Percentiles rank a stretch among this genome's conserved stretches.
These are phyloP conservation scores for Euborellia annulipes DNA, from an alignment of 1,140 invertebrate species.

Conservation along the genomic window DNA sequence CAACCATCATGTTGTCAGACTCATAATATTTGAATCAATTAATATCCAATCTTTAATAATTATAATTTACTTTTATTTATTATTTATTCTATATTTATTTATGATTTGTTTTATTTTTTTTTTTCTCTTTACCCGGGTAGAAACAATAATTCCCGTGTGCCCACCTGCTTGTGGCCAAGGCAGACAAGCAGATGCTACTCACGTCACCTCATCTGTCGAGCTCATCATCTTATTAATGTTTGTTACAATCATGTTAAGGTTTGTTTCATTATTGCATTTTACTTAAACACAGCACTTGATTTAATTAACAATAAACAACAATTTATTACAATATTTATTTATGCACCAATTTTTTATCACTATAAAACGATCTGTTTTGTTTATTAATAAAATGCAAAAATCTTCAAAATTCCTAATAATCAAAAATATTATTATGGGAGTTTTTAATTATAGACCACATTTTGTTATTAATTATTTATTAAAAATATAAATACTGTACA, in stretches of 20 bases:
- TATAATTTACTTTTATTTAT: conserved; percentile 9
- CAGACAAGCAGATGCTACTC: conserved; percentile 38
- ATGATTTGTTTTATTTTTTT: conserved; percentile 14
- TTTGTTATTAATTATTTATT: too few species aligned
- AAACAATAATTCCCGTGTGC: conserved; percentile 80
- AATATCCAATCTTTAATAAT: too few species aligned
- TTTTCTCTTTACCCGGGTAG: conserved; percentile 36
- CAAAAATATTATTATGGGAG: too few species aligned
- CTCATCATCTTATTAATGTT: conserved; percentile 27
- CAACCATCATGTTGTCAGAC: too few species aligned
- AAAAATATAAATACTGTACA: too few species aligned
- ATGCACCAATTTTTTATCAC: not conserved
- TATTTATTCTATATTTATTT: conserved; percentile 2
- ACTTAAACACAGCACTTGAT: not conserved
- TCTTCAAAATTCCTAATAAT: too few species aligned
- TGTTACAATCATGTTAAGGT: conserved; percentile 17
- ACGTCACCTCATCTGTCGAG: conserved; percentile 23
- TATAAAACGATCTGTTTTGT: not conserved
- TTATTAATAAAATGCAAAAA: not conserved
- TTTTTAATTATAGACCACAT: too few species aligned
- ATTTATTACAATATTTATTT: not conserved
- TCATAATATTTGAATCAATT: too few species aligned
- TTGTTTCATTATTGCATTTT: conserved; percentile 4
- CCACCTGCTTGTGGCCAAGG: conserved; percentile 76
- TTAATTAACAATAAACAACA: not conserved